Percentiles rank a stretch among this genome's conserved stretches.
Evolutionary conservation across 2,113 vertebrate species (phyloP).

Genomic region (Egretta garzetta): DNA sequence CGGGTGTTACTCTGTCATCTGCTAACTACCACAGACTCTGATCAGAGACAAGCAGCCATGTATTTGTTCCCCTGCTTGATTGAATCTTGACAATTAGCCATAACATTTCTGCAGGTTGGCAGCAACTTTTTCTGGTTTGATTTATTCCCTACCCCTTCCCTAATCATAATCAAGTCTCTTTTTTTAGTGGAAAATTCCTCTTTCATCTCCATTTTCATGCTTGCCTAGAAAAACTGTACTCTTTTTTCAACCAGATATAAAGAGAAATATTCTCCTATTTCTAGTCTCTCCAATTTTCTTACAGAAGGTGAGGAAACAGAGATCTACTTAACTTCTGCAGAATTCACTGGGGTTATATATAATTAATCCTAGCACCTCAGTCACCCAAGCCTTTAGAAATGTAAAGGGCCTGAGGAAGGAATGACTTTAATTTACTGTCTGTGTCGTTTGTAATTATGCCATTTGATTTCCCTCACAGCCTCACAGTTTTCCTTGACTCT

Average conservation of each 20-base stretch:
- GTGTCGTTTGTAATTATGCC: conserved; percentile 28
- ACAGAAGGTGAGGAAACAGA: not conserved
- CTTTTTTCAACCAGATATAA: not conserved
- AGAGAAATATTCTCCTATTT: not conserved
- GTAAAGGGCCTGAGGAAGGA: not conserved
- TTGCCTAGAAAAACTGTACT: conserved; percentile 32
- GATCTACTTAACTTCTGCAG: not conserved
- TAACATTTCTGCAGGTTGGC: not conserved
- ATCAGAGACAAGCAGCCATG: not conserved
- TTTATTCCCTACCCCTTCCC: not conserved
- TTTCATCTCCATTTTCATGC: conserved; percentile 48
- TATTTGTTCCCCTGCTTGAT: not conserved
- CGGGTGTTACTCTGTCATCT: not conserved
- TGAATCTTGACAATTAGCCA: not conserved
- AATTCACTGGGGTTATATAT: not conserved
- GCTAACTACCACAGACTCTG: accelerated
- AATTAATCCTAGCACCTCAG: conserved; percentile 48
- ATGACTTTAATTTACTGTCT: conserved; percentile 26
- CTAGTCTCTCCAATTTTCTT: not conserved
- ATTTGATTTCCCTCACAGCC: conserved; percentile 28
- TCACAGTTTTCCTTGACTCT: not conserved
- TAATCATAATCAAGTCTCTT: not conserved
- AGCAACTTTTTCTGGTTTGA: not conserved
- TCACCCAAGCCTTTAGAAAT: not conserved
- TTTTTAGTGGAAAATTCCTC: not conserved